Evolutionary conservation across 2,113 vertebrate species (phyloP).

Genomic region (Scortum barcoo): DNA sequence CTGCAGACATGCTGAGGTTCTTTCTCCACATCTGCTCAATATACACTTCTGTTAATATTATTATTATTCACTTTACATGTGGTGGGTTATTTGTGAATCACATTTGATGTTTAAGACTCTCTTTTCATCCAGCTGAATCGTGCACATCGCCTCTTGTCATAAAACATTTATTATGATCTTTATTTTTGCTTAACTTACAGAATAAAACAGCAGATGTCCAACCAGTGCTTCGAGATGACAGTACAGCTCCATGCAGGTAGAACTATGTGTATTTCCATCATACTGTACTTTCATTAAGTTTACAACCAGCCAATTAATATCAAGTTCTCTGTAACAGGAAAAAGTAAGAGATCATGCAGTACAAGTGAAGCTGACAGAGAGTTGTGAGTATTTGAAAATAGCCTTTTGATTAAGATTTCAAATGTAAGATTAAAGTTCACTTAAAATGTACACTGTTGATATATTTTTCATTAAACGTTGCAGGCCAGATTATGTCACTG

Average conservation of each 20-base stretch:
- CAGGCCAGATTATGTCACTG: constrained; percentile 77
- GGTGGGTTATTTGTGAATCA: not conserved
- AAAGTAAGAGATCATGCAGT: constrained; percentile 69
- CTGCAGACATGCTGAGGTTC: constrained; percentile 81
- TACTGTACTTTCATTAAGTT: not conserved
- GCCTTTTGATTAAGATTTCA: not conserved
- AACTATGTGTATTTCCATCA: not conserved
- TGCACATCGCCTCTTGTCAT: not conserved
- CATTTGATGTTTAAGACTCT: not conserved
- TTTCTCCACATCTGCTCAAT: not conserved
- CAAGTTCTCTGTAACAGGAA: constrained; percentile 56
- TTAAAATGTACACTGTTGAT: not conserved
- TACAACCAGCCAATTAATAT: constrained; percentile 11
- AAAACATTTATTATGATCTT: not conserved
- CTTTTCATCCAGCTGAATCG: not conserved
- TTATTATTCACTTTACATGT: not conserved
- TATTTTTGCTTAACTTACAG: constrained; percentile 46
- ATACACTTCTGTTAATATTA: not conserved
- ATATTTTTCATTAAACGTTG: constrained; percentile 9
- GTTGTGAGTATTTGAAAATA: constrained; percentile 72
- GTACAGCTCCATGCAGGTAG: constrained; percentile 80
- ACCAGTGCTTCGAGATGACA: constrained; percentile 86
- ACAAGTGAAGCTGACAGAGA: constrained; percentile 73
- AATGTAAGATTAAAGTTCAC: not conserved
- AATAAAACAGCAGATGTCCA: constrained; percentile 84